Base-by-base conservation (phyloP, 1,140 invertebrate genomes). In the Meloidogyne exigua region DNA sequence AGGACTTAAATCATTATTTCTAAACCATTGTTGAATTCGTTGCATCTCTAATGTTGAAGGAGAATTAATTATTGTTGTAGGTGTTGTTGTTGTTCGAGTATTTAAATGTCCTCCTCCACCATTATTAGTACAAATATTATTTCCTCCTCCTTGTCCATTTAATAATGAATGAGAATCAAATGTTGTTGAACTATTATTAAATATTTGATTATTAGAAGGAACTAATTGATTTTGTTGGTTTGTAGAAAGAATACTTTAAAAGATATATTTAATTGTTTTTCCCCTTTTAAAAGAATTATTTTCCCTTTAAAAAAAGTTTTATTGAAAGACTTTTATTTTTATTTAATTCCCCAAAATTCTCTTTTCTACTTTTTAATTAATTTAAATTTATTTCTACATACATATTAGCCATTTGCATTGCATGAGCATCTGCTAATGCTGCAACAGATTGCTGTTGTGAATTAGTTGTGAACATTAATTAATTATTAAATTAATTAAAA, bases 1-100 rank as follows among this genome's bases (percentile, higher is more conserved):
- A 4, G 72, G 49, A n/a, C 72, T 73, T n/a, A n/a, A n/a, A 57
- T 57, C n/a, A 65, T 64, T 62, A 36, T 73, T 57, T 65, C 65
- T 62, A 64, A 73, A 73, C 72, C 72, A 73, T 73, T 73, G 72
- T 49, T 73, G 72, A 15, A 73, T 62, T 26, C 72, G 28, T 18
- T 36, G 36, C 2, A 73, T 26, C 5, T 73, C 72, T 21, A 49
- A 5, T 21, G 72, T 62, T 9, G 72, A 64, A 12, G 72, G n/a
- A n/a, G 18, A 57, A 57, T 9, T 57, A 21, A 9, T 57, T 9
- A 5, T n/a, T 57, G 49, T 57, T 57, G 7, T n/a, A n/a, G n/a
- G n/a, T n/a, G 49, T 57, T n/a, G 5, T 49, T 49, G 18, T 49
- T 49, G 18, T 49, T 49, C 7, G 18, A 49, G 2, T 15, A 44